phyloP scores from a whole-genome alignment of 2,113 vertebrate species.

The Phrynocephalus versicolor region DNA sequence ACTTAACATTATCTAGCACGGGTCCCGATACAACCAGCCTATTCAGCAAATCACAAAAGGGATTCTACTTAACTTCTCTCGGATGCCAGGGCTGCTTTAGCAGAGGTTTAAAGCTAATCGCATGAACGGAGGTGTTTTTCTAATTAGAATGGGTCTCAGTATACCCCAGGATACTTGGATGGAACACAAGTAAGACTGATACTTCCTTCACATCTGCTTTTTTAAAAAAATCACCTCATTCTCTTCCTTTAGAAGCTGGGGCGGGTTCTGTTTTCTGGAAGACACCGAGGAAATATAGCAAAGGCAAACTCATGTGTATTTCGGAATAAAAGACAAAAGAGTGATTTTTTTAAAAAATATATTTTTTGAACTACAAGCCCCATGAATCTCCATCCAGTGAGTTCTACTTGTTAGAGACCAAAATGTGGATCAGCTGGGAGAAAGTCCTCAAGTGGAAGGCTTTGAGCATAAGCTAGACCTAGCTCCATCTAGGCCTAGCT shows the following conservation, averaged over 20 bases:
- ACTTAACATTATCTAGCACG: constrained; percentile 3
- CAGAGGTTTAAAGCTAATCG: constrained; percentile 32
- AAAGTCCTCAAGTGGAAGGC: too few species aligned
- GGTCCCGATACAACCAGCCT: neutral
- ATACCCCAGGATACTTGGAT: neutral
- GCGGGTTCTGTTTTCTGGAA: neutral
- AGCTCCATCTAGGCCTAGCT: too few species aligned
- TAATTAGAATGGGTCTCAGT: neutral
- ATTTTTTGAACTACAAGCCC: too few species aligned
- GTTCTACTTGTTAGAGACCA: too few species aligned
- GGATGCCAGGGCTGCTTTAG: neutral
- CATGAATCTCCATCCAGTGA: too few species aligned
- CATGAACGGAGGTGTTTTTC: constrained; percentile 4
- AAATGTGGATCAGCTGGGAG: too few species aligned
- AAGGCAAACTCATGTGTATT: neutral
- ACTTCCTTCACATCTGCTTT: neutral
- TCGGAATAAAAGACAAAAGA: neutral
- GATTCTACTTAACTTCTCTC: constrained; percentile 10
- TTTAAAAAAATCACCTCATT: neutral
- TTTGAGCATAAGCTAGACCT: too few species aligned
- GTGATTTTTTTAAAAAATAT: too few species aligned
- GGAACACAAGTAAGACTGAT: neutral
- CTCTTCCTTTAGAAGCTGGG: neutral
- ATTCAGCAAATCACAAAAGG: constrained; percentile 26
- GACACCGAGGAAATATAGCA: neutral